A percentile compares a stretch with the other conserved stretches of the same genome.
phyloP scores from a whole-genome alignment of 2,113 vertebrate genomes.

The Dicerorhinus sumatrensis region DNA sequence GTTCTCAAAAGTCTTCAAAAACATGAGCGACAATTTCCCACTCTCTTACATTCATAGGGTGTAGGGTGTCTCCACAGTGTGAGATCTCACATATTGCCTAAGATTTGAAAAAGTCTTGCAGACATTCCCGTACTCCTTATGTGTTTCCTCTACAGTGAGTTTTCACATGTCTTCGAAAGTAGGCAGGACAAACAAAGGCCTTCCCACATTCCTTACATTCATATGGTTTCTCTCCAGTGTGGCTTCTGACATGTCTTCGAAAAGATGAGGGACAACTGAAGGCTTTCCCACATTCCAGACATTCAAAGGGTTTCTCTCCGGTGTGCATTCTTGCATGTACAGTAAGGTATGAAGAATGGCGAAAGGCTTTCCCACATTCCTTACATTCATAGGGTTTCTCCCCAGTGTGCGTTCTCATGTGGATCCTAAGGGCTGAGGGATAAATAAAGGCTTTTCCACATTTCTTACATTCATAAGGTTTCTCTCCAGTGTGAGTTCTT shows the following conservation, averaged over 20 bases:
- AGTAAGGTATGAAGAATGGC: conserved; percentile 75
- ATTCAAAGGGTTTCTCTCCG: conserved; percentile 77
- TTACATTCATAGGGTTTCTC: conserved; percentile 80
- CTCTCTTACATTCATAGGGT: conserved; percentile 6
- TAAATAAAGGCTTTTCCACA: conserved; percentile 89
- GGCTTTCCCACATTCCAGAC: conserved; percentile 73
- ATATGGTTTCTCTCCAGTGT: conserved; percentile 77
- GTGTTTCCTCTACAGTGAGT: conserved; percentile 67
- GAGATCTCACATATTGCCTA: background rate
- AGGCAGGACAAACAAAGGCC: conserved; percentile 73
- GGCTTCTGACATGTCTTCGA: conserved; percentile 77
- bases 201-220: conserved; percentile 77
- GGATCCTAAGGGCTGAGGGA: conserved; percentile 87
- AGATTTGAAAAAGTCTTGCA: conserved; percentile 41
- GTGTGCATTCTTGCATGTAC: conserved; percentile 78
- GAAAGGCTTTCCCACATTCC: conserved; percentile 80
- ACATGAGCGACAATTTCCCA: background rate
- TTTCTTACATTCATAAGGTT: conserved; percentile 87
- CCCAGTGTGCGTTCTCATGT: conserved; percentile 78
- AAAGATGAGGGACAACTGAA: conserved; percentile 76
- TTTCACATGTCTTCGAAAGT: conserved; percentile 81
- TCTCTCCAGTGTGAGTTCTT: conserved; percentile 80
- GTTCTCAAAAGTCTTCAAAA: background rate
- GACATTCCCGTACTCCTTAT: conserved; percentile 18
- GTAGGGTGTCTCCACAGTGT: background rate